Percentiles rank a stretch among this genome's conserved stretches.
phyloP scores from a whole-genome alignment of 2,797 vertebrate genomes.

The Taeniopygia guttata region DNA sequence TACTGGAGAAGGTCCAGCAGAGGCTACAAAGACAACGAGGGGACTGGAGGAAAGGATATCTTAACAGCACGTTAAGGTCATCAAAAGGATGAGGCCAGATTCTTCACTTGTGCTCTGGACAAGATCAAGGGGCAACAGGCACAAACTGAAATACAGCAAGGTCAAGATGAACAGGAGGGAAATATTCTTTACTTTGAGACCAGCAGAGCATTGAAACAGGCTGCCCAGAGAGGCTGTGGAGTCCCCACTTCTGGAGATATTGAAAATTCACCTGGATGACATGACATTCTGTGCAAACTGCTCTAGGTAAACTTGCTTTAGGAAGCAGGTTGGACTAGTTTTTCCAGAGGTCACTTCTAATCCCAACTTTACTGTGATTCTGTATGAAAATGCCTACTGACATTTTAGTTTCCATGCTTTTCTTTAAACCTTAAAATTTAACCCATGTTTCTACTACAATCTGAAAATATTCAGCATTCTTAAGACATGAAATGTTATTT shows the following conservation, averaged over 20 bases:
- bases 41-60: neutral
- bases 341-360: neutral
- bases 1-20: neutral
- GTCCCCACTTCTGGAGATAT: neutral
- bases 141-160: neutral
- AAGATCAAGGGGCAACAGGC: neutral
- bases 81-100: neutral
- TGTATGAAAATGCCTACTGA: neutral
- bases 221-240: neutral
- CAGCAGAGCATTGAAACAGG: neutral
- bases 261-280: neutral
- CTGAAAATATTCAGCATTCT: neutral
- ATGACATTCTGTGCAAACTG: neutral
- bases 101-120: neutral
- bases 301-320: neutral
- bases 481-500: neutral
- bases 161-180: neutral
- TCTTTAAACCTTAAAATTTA: neutral
- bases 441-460: neutral
- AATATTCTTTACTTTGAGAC: neutral
- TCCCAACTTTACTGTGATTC: neutral
- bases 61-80: neutral
- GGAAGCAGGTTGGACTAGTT: rapidly evolving
- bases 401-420: neutral
- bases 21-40: neutral